A percentile compares a stretch with the other conserved stretches of the same genome.
phyloP scores from a whole-genome alignment of 2,113 vertebrate genomes.

The Zosterops lateralis region DNA sequence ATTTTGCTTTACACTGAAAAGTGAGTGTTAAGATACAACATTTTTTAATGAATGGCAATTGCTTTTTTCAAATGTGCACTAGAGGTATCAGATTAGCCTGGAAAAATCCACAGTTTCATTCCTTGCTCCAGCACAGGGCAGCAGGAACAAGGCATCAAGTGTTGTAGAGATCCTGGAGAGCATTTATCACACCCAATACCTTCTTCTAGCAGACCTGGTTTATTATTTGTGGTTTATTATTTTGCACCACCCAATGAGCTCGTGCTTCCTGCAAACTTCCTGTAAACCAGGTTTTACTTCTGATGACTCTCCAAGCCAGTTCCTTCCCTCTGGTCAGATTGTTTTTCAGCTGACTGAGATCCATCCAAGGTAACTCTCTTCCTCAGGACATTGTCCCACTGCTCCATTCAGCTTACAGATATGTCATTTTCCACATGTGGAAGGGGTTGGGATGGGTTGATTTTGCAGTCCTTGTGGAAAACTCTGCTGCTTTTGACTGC shows the following conservation, averaged over 20 bases:
- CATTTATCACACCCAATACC: neutral
- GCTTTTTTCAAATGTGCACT: neutral
- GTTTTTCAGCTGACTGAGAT: neutral
- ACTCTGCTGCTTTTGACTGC: neutral
- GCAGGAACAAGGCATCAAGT: neutral
- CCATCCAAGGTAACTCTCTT: neutral
- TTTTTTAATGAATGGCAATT: neutral
- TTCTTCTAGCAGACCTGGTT: neutral
- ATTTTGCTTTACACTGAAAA: neutral
- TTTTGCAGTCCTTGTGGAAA: neutral
- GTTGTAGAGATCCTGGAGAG: neutral
- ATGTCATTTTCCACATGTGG: neutral
- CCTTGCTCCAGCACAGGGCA: neutral
- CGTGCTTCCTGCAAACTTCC: neutral
- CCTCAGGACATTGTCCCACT: neutral
- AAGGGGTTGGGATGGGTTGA: neutral
- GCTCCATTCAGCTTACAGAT: neutral
- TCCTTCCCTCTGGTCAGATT: neutral
- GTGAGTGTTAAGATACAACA: neutral
- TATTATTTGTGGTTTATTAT: neutral
- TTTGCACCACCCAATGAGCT: neutral
- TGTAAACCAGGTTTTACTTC: neutral
- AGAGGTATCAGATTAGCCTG: neutral
- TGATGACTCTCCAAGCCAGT: neutral
- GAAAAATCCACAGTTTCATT: neutral